Percentiles rank a stretch among this genome's conserved stretches.
phyloP scores from a whole-genome alignment of 2,113 vertebrate genomes.

The Thunnus thynnus region DNA sequence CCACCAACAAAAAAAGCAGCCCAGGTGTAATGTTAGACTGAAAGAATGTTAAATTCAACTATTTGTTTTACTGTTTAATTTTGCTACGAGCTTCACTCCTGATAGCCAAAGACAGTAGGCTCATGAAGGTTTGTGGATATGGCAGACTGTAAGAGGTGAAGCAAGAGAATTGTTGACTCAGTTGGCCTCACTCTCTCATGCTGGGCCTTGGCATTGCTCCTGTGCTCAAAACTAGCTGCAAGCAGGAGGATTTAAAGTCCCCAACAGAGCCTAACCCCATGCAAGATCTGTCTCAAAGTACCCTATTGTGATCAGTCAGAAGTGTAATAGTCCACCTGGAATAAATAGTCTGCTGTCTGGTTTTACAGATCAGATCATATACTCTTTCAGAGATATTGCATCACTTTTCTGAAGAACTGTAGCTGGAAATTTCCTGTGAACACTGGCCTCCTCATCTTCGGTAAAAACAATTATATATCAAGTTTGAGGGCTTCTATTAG shows the following conservation, averaged over 20 bases:
- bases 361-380: slow-evolving; percentile 6
- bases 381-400: not conserved
- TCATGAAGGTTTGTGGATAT: slow-evolving; percentile 17
- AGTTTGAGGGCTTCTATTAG: slow-evolving; percentile 13
- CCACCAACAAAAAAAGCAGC: not conserved
- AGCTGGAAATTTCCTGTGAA: not conserved
- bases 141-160: slow-evolving; percentile 35
- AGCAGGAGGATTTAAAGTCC: slow-evolving; percentile 63
- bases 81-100: not conserved
- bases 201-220: slow-evolving; percentile 71
- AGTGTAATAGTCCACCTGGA: slow-evolving; percentile 12
- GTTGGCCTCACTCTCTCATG: slow-evolving; percentile 57
- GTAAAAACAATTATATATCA: not conserved
- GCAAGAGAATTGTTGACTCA: slow-evolving; percentile 64
- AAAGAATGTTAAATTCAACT: not conserved
- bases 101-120: slow-evolving; percentile 3
- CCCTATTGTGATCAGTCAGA: slow-evolving; percentile 37
- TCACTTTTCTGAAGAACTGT: slow-evolving; percentile 16
- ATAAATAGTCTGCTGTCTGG: not conserved
- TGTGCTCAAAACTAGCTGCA: slow-evolving; percentile 47
- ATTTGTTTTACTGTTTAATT: slow-evolving; percentile 3
- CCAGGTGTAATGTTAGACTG: not conserved
- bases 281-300: slow-evolving; percentile 48
- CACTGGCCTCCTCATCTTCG: not conserved
- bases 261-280: slow-evolving; percentile 40